A percentile compares a stretch with the other conserved stretches of the same genome.
Evolutionary conservation across 2,797 vertebrate genomes (phyloP).

Genomic region (Poeciliopsis presidionis): DNA sequence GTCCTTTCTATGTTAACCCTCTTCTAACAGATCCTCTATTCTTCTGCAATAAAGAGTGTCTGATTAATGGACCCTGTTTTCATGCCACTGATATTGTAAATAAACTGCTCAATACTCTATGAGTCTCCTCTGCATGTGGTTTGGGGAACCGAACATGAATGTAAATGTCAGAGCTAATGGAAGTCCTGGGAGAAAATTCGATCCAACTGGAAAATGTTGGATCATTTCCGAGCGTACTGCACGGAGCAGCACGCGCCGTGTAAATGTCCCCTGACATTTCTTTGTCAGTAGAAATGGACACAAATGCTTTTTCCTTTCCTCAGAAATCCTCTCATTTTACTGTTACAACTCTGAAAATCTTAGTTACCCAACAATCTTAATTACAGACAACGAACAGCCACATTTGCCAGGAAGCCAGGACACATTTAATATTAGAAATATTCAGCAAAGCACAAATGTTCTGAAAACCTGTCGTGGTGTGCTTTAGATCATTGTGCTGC

Average conservation of each 20-base stretch:
- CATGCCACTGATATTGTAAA: not conserved
- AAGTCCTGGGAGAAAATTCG: not conserved
- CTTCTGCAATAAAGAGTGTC: not conserved
- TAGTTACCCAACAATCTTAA: not conserved
- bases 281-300: not conserved
- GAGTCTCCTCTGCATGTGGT: not conserved
- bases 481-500: not conserved
- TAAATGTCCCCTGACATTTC: too few relatives aligned
- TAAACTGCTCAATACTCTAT: not conserved
- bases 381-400: not conserved
- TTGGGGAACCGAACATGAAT: not conserved
- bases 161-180: not conserved
- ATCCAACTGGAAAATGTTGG: not conserved
- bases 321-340: not conserved
- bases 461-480: not conserved
- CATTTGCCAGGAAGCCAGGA: not conserved
- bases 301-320: not conserved
- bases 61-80: not conserved
- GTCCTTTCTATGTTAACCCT: not conserved
- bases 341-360: not conserved
- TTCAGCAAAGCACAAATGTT: not conserved
- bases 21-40: not conserved
- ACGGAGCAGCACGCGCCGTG: too few relatives aligned
- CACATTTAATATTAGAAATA: not conserved
- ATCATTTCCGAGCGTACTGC: not conserved